Evolutionary conservation across 2,113 vertebrate species (phyloP).

Genomic region (Chloroceryle aenea): DNA sequence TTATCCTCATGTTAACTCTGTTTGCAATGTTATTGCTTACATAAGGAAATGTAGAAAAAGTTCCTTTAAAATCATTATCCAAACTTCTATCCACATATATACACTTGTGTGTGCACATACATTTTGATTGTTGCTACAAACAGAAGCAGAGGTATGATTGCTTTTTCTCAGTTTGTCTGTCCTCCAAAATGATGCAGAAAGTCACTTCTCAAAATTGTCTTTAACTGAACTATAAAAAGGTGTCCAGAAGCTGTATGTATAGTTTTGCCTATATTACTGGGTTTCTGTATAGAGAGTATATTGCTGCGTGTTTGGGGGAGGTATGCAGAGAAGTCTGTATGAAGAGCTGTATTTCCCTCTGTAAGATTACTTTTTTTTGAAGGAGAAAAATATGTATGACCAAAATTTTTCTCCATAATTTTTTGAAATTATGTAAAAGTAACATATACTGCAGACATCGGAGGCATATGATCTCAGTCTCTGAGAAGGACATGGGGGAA

Average conservation of each 20-base stretch:
- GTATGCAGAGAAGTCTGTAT: not conserved
- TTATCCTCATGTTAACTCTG: not conserved
- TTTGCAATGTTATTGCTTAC: not conserved
- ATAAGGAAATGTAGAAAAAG: not conserved
- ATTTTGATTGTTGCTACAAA: not conserved
- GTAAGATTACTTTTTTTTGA: not conserved
- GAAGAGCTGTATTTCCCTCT: not conserved
- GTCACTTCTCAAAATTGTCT: not conserved
- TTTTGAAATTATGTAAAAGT: not conserved
- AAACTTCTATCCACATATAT: not conserved
- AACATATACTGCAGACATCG: not conserved
- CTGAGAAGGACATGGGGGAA: not conserved
- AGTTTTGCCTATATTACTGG: not conserved
- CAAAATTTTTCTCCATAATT: not conserved
- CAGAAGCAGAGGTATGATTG: not conserved
- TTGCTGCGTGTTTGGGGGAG: not conserved
- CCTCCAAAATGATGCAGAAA: conserved; percentile 2
- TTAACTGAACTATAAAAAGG: not conserved
- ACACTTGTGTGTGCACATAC: not conserved
- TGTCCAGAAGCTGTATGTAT: not conserved
- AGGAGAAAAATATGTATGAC: not conserved
- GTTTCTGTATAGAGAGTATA: not conserved
- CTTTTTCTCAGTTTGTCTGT: not conserved
- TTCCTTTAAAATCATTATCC: not conserved
- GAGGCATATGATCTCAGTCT: not conserved